A percentile compares a stretch with the other conserved stretches of the same genome.
Evolutionary conservation across 2,888 invertebrate species (phyloP).

Genomic region (Frankliniella intonsa): DNA sequence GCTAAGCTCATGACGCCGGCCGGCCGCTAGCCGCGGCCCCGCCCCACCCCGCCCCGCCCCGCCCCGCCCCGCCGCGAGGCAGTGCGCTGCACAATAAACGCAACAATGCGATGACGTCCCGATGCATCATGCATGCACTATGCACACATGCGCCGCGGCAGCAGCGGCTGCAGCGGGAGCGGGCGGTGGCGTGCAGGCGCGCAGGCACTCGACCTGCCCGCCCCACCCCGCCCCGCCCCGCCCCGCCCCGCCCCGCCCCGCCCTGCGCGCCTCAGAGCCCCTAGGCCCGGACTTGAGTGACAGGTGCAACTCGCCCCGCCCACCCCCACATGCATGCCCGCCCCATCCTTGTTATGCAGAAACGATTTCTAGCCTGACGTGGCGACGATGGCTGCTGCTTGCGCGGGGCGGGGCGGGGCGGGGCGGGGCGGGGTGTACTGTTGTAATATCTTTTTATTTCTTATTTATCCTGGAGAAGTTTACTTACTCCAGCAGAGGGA

Average conservation of each 20-base stretch:
- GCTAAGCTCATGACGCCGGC: neutral
- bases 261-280: no score
- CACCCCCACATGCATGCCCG: no score
- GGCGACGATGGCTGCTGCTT: neutral
- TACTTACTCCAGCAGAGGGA: no score
- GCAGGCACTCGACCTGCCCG: neutral
- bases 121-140: no score
- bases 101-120: neutral
- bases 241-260: no score
- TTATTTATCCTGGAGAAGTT: no score
- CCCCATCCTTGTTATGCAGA: neutral
- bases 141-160: neutral
- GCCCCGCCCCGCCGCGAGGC: neutral
- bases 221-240: neutral
- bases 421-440: neutral
- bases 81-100: neutral
- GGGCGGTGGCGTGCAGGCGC: neutral
- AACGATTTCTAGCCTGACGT: neutral
- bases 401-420: neutral
- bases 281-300: no score
- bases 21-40: neutral
- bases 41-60: neutral
- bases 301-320: no score
- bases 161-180: neutral
- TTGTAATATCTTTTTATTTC: no score